phyloP scores from a whole-genome alignment of 2,888 invertebrate genomes.

The Drosophila tanythrix region DNA sequence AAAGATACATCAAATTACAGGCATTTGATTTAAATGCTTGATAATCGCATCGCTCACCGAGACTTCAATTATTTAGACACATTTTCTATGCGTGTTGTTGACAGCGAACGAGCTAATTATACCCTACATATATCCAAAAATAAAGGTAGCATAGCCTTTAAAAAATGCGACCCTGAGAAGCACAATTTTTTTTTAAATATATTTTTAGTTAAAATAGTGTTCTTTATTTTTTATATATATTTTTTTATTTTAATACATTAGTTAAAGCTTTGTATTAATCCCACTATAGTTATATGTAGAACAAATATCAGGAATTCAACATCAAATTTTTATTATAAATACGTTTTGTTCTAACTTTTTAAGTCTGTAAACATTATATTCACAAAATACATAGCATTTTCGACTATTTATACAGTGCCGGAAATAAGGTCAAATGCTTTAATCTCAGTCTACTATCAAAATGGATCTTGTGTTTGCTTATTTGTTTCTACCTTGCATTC shows the following conservation, averaged over 20 bases:
- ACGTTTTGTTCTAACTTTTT: not conserved
- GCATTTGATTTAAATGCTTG: conserved; percentile 65
- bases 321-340: not conserved
- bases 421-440: not conserved
- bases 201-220: not conserved
- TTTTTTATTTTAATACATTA: not conserved
- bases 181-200: not conserved
- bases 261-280: not conserved
- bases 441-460: not conserved
- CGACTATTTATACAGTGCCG: not conserved
- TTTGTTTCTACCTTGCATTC: not conserved
- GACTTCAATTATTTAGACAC: conserved; percentile 58
- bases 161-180: not conserved
- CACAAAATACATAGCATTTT: not conserved
- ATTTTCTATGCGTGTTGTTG: conserved; percentile 61
- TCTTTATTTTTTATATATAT: not conserved
- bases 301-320: not conserved
- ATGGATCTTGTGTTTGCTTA: not conserved
- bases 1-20: conserved; percentile 58
- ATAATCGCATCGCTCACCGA: conserved; percentile 48
- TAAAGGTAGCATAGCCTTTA: not conserved
- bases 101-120: conserved; percentile 42
- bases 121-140: conserved; percentile 19
- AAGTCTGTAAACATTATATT: not conserved
- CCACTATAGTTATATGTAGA: not conserved